Percentiles rank a stretch among this genome's conserved stretches.
These are phyloP conservation scores for Maniola hyperantus DNA, from an alignment of 2,888 invertebrate species.

Conservation along the genomic window DNA sequence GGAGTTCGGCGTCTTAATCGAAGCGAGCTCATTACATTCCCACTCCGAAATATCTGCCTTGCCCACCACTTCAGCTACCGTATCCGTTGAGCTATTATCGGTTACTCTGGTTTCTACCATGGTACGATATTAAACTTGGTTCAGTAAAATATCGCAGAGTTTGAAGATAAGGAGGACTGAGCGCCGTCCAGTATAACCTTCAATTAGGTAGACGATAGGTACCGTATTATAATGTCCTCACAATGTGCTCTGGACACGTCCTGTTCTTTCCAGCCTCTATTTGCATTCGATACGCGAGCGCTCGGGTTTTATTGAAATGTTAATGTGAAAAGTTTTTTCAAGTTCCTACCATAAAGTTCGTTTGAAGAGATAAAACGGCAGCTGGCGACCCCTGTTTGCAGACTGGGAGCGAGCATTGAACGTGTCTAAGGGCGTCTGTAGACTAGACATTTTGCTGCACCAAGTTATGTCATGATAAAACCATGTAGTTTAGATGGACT, in stretches of 20 bases:
- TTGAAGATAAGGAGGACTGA: no score
- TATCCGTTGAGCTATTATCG: no score
- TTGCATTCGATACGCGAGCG: constrained; percentile 52
- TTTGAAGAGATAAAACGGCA: constrained; percentile 67
- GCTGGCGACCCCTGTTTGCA: constrained; percentile 69
- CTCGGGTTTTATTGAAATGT: constrained; percentile 60
- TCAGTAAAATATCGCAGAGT: no score
- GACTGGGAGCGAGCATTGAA: constrained; percentile 55
- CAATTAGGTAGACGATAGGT: no score
- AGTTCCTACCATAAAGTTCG: constrained; percentile 53
- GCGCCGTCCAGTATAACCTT: no score
- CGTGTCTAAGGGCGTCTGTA: constrained; percentile 37
- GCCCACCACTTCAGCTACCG: no score
- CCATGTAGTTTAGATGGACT: background rate
- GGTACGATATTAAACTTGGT: no score
- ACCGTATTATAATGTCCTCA: no score
- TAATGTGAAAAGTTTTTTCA: constrained; percentile 56
- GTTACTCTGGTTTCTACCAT: constrained; percentile 43
- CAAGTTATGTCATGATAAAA: background rate
- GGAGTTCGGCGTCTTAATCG: constrained; percentile 57
- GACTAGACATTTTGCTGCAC: background rate
- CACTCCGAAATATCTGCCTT: no score
- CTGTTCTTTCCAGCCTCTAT: constrained; percentile 39
- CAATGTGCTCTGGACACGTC: background rate
- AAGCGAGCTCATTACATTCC: constrained; percentile 49